These are phyloP conservation scores for Chloroceryle inda DNA, from an alignment of 2,797 vertebrate genomes.

Conservation along the genomic window DNA sequence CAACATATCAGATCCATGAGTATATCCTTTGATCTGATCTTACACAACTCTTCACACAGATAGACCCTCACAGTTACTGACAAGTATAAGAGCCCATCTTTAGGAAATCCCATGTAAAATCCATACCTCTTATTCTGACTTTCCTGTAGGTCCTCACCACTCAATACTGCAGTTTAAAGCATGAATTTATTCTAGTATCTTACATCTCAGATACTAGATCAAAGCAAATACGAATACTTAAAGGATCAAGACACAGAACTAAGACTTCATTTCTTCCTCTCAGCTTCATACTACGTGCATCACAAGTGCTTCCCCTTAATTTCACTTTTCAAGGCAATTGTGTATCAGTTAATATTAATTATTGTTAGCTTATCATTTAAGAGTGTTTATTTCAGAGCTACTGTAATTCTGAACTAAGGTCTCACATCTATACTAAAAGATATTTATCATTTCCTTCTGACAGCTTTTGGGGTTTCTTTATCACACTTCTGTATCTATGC, in stretches of 20 bases:
- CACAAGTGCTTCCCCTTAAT: background rate
- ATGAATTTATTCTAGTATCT: background rate
- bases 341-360: background rate
- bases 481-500: background rate
- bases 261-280: background rate
- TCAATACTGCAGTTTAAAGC: background rate
- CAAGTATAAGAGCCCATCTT: background rate
- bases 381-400: background rate
- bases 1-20: background rate
- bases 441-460: background rate
- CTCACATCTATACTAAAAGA: background rate
- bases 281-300: background rate
- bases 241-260: background rate
- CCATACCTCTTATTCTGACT: background rate
- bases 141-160: background rate
- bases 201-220: background rate
- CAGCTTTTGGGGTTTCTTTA: background rate
- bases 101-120: background rate
- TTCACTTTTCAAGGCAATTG: background rate
- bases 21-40: background rate
- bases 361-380: background rate
- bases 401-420: background rate
- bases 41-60: background rate
- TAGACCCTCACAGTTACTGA: background rate
- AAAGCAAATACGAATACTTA: background rate